Percentiles rank a stretch among this genome's conserved stretches.
phyloP scores from a whole-genome alignment of 2,888 invertebrate genomes.

The Xiphydria camelus region DNA sequence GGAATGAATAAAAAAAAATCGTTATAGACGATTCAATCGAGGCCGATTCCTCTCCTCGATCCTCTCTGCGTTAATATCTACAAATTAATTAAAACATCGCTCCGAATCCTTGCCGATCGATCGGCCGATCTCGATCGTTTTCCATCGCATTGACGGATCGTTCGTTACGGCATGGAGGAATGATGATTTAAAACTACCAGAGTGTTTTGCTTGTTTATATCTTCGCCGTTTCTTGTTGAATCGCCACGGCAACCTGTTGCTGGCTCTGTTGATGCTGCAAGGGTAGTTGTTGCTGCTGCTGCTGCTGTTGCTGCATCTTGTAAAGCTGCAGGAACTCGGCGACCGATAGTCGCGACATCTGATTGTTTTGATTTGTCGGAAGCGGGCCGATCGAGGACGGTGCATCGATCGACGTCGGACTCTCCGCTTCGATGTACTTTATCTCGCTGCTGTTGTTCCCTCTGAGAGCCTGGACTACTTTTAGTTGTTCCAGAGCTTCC shows the following conservation, averaged over 20 bases:
- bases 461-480: constrained; percentile 49
- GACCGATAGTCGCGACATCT: constrained; percentile 47
- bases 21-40: too few species aligned
- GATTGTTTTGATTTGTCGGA: constrained; percentile 41
- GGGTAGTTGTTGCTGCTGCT: constrained; percentile 4
- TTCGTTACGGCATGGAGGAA: too few species aligned
- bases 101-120: too few species aligned
- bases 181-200: too few species aligned
- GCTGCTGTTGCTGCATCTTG: constrained; percentile 27
- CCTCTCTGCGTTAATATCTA: too few species aligned
- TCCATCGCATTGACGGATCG: too few species aligned
- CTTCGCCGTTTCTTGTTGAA: constrained; percentile 6
- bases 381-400: constrained; percentile 25
- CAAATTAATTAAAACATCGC: too few species aligned
- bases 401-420: constrained; percentile 6
- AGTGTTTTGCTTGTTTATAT: too few species aligned
- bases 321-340: constrained; percentile 52
- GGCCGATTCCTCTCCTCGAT: too few species aligned
- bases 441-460: constrained; percentile 19
- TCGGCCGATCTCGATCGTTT: too few species aligned
- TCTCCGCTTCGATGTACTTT: constrained; percentile 10
- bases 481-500: constrained; percentile 66
- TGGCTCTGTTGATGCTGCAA: background rate
- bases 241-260: constrained; percentile 1
- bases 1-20: too few species aligned